Evolutionary conservation across 2,888 invertebrate genomes (phyloP), one percentile per base, ranked within the genome.

Genomic region (Callimorpha dominula): DNA sequence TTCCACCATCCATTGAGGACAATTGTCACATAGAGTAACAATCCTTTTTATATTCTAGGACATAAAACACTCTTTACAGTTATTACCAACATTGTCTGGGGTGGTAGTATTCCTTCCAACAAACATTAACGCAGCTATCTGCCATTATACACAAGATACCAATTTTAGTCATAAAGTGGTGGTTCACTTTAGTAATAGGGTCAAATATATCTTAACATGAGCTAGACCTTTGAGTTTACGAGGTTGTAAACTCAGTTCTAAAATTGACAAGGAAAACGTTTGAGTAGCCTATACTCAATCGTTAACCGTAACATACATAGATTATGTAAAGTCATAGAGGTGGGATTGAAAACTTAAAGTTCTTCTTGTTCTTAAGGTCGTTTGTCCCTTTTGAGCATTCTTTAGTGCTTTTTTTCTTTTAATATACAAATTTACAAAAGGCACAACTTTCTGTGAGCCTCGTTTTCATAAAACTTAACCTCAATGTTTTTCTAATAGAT

Each of bases 1-100:
- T 46, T 50, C 7, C 15, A 40, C 43, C 7, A 15, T 11, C 46
- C 31, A 46, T 68, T 60, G 57, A 31, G 42, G 17, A 20, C 49
- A 60, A 60, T 46, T 54, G 31, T 31, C 68, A 62, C 31, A 49
- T 49, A 31, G 11, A 31, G 46, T 60, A 62, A 68, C 68, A 46
- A 31, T 14, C 49, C n/a, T 67, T 69, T 62, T 63, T 62, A 62
- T 69, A 49, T 50, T 40, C 40, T 69, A 69, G n/a, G n/a, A 17
- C 62, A 62, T 69, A 69, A 69, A 46, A 31, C 31, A 60, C 54
- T 43, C 20, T 68, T 68, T 50, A 69, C 40, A 49, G 62, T 40
- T 62, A 60, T 40, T 31, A 40, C 31, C 40, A 8, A 49, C 46
- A 68, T 40, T 49, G 31, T 62, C 68, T 49, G 40, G 49, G 12